Evolutionary conservation across 2,797 vertebrate species (phyloP), one percentile per base, ranked within the genome.

Genomic region (Esox masquinongy): DNA sequence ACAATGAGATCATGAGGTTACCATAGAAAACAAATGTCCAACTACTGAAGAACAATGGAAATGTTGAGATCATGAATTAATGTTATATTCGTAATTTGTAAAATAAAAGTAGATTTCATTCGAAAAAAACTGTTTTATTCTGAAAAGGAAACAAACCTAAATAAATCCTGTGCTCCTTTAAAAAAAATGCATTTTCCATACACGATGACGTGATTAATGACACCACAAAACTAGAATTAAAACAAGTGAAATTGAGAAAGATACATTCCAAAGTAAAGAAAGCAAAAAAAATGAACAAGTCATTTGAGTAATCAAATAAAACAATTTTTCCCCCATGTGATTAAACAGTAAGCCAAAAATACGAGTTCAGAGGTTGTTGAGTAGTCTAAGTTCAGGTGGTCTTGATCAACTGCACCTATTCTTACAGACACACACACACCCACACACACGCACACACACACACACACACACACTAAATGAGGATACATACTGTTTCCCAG

Each of bases 241-340:
- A 89, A 86, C 81, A 85, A 88, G 76, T 79, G 81, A 90, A 86
- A 90, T 88, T 85, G 80, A 91, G 81, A 77, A 87, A 93, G 88
- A 63, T 84, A 83, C 79, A 61, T 61, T 61, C 56, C 85, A 88
- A 86, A 92, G 90, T 75, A 69, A 85, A 89, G 85, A 86, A 83
- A 85, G 79, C 68, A 80, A 80, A 61, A 84, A 84, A 79, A 75
- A 74, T 61, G 73, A 89, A 87, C 81, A 87, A 79, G 83, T 90
- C 88, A 85, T 84, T 80, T 83, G 84, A 85, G 82, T 79, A 82
- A 75, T 77, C 49, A 84, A 74, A 85, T 70, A 73, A 79, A 84
- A 84, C 70, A 84, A 73, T 85, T 89, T 83, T 82, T 77, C 84
- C 84, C 77, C 85, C 84, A 84, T 68, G 86, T 88, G 90, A 79